phyloP scores from a whole-genome alignment of 2,888 invertebrate genomes.

The Osedax frankpressi region DNA sequence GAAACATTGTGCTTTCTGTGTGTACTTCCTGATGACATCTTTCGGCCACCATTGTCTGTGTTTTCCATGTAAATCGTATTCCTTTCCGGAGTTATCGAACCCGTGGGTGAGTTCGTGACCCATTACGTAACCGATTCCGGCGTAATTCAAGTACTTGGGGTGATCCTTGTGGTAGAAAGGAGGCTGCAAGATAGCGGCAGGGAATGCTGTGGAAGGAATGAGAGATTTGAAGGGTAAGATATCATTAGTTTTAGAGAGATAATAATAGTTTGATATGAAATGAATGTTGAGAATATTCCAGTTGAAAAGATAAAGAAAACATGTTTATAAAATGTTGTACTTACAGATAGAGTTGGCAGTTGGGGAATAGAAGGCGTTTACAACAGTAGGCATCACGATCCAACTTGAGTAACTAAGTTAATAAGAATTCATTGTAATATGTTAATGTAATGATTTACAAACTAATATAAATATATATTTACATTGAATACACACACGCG shows the following conservation, averaged over 20 bases:
- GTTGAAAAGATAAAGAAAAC: too few species aligned
- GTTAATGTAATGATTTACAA: not conserved
- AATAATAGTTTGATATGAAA: too few species aligned
- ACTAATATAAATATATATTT: too few species aligned
- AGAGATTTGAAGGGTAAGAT: too few species aligned
- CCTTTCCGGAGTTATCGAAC: not conserved
- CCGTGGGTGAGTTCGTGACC: not conserved
- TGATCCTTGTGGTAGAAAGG: not conserved
- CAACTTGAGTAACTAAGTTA: not conserved
- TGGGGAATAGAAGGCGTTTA: not conserved
- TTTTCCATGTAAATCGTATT: not conserved
- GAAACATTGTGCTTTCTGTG: not conserved
- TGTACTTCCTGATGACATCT: not conserved
- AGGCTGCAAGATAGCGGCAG: not conserved
- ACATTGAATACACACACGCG: too few species aligned
- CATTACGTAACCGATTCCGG: not conserved
- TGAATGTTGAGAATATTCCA: too few species aligned
- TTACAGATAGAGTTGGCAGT: not conserved
- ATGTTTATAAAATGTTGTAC: too few species aligned
- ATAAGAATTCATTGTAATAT: not conserved
- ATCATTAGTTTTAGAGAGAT: too few species aligned
- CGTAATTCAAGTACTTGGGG: not conserved
- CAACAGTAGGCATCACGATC: not conserved
- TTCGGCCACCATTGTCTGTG: not conserved
- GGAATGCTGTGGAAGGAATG: not conserved